These are phyloP conservation scores for Kryptolebias ocellatus DNA, from an alignment of 2,797 vertebrate genomes.

Conservation along the genomic window DNA sequence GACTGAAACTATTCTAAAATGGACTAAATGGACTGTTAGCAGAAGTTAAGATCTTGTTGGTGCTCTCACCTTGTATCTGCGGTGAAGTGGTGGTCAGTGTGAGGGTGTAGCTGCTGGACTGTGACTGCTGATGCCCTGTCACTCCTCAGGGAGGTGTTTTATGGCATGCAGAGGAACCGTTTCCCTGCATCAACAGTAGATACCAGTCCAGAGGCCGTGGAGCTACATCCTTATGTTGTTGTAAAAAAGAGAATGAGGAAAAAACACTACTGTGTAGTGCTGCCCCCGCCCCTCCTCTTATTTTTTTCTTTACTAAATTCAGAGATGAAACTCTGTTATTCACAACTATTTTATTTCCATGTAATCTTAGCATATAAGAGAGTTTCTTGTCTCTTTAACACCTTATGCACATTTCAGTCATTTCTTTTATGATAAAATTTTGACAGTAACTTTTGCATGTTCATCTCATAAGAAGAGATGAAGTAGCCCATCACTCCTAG, in stretches of 20 bases:
- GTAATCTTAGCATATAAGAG: constrained; percentile 40
- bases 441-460: constrained; percentile 49
- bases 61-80: constrained; percentile 17
- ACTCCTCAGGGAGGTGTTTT: constrained; percentile 85
- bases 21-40: constrained; percentile 36
- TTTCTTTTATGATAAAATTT: constrained; percentile 48
- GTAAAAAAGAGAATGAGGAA: constrained; percentile 58
- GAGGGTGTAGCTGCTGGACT: constrained; percentile 67
- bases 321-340: constrained; percentile 43
- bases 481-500: constrained; percentile 42
- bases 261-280: constrained; percentile 85
- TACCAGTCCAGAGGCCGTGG: constrained; percentile 62
- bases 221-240: constrained; percentile 55
- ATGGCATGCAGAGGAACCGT: constrained; percentile 74
- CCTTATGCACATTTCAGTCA: constrained; percentile 47
- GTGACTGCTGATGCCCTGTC: constrained; percentile 80
- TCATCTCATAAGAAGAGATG: constrained; percentile 48
- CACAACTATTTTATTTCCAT: constrained; percentile 37
- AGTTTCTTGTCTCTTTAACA: constrained; percentile 31
- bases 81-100: constrained; percentile 40
- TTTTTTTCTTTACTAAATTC: constrained; percentile 53
- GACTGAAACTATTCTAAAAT: constrained; percentile 32
- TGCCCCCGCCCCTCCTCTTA: constrained; percentile 30
- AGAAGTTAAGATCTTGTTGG: constrained; percentile 24
- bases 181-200: constrained; percentile 79